A percentile compares a stretch with the other conserved stretches of the same genome.
Evolutionary conservation across 2,797 vertebrate genomes (phyloP).

Genomic region (Cyprinella venusta): DNA sequence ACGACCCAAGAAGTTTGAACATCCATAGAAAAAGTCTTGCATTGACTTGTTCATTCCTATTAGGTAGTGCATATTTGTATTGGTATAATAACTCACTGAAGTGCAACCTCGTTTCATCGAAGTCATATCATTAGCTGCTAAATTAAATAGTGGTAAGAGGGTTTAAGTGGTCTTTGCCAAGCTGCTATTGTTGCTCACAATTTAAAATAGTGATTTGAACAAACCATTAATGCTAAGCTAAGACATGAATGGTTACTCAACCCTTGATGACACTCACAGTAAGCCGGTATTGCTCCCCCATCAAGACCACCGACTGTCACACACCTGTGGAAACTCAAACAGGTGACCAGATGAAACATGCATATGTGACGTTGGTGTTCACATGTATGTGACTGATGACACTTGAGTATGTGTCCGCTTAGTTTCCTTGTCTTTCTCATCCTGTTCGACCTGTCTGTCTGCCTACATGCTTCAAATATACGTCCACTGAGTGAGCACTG

Average conservation of each 20-base stretch:
- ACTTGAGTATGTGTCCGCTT: conserved; percentile 33
- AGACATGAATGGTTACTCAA: too few species aligned
- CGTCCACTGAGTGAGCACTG: not conserved
- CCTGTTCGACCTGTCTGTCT: conserved; percentile 68
- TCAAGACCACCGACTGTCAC: conserved; percentile 36
- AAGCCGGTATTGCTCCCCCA: conserved; percentile 80
- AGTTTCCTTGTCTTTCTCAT: conserved; percentile 35
- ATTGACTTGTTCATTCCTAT: not conserved
- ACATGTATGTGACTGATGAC: not conserved
- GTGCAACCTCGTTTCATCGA: not conserved
- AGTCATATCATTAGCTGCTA: not conserved
- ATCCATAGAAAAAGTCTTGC: not conserved
- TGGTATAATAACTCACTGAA: not conserved
- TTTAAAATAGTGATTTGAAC: not conserved
- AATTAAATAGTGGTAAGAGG: not conserved
- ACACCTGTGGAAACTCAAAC: conserved; percentile 52
- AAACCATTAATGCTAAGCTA: too few species aligned
- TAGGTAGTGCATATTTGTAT: not conserved
- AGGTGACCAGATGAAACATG: conserved; percentile 3
- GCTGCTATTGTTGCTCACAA: not conserved
- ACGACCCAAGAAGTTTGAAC: not conserved
- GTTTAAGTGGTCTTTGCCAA: not conserved
- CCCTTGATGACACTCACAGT: conserved; percentile 75
- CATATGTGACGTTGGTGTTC: not conserved
- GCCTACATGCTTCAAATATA: conserved; percentile 34